These are phyloP conservation scores for Aphidius gifuensis DNA, from an alignment of 1,140 invertebrate genomes.

Conservation along the genomic window DNA sequence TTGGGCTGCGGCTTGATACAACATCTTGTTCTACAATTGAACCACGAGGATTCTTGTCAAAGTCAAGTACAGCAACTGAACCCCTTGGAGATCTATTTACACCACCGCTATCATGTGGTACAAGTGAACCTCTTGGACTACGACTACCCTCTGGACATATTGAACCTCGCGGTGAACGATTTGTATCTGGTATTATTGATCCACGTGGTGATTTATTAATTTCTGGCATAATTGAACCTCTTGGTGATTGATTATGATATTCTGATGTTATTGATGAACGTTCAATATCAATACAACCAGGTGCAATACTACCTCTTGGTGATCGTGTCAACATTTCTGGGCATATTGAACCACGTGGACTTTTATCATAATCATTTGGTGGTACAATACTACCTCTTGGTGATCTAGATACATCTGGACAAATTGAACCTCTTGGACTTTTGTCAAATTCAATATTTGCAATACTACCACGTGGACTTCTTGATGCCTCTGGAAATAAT, in stretches of 20 bases:
- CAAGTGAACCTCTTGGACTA: conserved; percentile 62
- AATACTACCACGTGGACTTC: conserved; percentile 54
- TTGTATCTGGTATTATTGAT: conserved; percentile 57
- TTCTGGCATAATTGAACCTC: conserved; percentile 57
- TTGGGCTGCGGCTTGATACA: conserved; percentile 58
- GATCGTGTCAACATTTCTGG: conserved; percentile 42
- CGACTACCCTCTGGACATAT: conserved; percentile 48
- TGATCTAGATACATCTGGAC: conserved; percentile 54
- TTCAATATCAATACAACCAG: conserved; percentile 24
- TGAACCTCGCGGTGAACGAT: conserved; percentile 62
- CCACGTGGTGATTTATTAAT: conserved; percentile 58
- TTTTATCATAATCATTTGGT: conserved; percentile 39
- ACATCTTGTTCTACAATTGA: conserved; percentile 44
- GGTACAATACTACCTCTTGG: conserved; percentile 59
- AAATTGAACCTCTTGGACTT: conserved; percentile 64
- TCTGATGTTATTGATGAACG: conserved; percentile 33
- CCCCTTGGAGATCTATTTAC: conserved; percentile 58
- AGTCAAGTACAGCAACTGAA: conserved; percentile 51
- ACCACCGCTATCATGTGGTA: conserved; percentile 36
- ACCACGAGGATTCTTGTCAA: conserved; percentile 56
- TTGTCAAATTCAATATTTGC: conserved; percentile 54
- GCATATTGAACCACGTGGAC: conserved; percentile 35
- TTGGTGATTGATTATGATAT: conserved; percentile 52
- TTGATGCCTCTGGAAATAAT: conserved; percentile 57
- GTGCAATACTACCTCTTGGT: conserved; percentile 41